Evolutionary conservation across 2,113 vertebrate genomes (phyloP).

Genomic region (Calidris pugnax): DNA sequence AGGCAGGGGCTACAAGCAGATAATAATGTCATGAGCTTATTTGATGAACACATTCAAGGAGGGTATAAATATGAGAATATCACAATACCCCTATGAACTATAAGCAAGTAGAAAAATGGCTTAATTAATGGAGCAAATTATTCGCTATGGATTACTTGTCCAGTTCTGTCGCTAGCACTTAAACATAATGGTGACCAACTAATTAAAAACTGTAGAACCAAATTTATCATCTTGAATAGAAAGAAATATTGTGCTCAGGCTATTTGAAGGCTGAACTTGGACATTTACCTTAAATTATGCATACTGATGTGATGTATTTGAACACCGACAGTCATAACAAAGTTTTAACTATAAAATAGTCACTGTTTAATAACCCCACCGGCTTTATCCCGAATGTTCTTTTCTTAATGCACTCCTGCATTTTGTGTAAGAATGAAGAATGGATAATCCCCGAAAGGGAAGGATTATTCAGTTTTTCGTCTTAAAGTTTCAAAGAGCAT

Average conservation of each 20-base stretch:
- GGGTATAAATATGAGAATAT: not conserved
- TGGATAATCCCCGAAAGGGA: not conserved
- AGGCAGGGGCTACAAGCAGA: not conserved
- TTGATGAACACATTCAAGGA: not conserved
- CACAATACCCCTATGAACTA: not conserved
- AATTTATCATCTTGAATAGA: not conserved
- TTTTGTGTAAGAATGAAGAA: not conserved
- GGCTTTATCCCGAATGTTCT: not conserved
- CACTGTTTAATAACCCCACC: not conserved
- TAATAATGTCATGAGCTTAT: not conserved
- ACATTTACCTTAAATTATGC: not conserved
- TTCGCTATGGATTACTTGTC: not conserved
- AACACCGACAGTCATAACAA: not conserved
- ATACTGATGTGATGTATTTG: not conserved
- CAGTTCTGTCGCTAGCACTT: not conserved
- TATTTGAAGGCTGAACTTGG: not conserved
- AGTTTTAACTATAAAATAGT: not conserved
- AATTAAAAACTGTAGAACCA: not conserved
- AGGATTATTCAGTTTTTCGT: not conserved
- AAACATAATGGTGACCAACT: not conserved
- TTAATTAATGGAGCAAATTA: slow-evolving; percentile 6
- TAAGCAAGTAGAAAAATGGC: not conserved
- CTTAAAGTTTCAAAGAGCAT: slow-evolving; percentile 14
- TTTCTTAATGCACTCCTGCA: not conserved
- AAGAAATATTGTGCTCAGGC: not conserved